Conservation (phyloP, 2,113 vertebrate genomes). For the Xiphophorus couchianus region DNA sequence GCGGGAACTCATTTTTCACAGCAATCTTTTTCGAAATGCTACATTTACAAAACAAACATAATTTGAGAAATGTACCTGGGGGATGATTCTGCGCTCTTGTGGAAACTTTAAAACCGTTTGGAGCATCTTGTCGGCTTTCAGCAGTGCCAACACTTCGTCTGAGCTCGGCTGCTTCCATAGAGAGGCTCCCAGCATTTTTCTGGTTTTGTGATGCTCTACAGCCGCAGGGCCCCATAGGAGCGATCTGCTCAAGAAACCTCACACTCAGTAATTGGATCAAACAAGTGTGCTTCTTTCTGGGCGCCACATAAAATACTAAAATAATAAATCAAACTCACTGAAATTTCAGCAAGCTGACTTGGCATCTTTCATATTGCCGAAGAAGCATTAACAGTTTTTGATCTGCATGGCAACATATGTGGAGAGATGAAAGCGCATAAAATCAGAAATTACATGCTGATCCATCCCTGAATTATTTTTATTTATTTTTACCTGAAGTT, state of each 20-base stretch:
- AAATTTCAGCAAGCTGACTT: conserved; percentile 85
- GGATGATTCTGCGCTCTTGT: conserved; percentile 84
- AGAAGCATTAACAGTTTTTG: conserved; percentile 91
- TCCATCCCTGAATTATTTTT: not conserved
- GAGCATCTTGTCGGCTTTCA: conserved; percentile 85
- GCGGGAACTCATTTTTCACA: not conserved
- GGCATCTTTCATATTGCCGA: conserved; percentile 89
- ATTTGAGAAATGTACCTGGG: conserved; percentile 62
- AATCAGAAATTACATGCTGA: not conserved
- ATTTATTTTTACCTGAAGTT: conserved; percentile 74
- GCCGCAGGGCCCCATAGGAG: conserved; percentile 92
- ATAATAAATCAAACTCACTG: conserved; percentile 70
- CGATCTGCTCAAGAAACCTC: conserved; percentile 73
- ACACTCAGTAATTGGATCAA: not conserved
- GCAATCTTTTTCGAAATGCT: not conserved
- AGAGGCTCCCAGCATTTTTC: conserved; percentile 89
- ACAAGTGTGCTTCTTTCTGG: not conserved
- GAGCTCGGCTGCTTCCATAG: conserved; percentile 92
- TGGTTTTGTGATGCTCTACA: conserved; percentile 91
- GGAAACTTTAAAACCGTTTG: conserved; percentile 88
- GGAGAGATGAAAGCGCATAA: conserved; percentile 5
- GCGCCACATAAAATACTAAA: not conserved
- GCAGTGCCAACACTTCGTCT: conserved; percentile 87
- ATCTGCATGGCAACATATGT: conserved; percentile 78
- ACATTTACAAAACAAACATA: not conserved